Percentiles rank a stretch among this genome's conserved stretches.
Evolutionary conservation across 2,888 invertebrate genomes (phyloP).

Genomic region (Limnephilus lunatus): DNA sequence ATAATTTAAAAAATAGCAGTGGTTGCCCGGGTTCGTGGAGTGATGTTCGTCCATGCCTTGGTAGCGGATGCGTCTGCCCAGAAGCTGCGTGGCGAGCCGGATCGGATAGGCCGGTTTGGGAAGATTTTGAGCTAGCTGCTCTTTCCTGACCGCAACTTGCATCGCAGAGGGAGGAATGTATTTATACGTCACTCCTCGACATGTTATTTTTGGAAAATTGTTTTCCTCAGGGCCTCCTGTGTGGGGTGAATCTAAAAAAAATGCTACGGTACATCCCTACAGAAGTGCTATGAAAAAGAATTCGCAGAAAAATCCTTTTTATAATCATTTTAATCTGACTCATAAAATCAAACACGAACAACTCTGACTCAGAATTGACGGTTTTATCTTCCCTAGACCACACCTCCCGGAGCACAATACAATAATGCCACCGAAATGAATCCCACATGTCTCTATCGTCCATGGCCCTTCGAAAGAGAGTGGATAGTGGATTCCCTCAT

Average conservation of each 20-base stretch:
- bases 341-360: background rate
- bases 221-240: too few species aligned
- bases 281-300: background rate
- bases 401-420: background rate
- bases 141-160: too few species aligned
- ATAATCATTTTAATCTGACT: background rate
- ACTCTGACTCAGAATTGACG: background rate
- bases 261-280: background rate
- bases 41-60: too few species aligned
- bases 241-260: background rate
- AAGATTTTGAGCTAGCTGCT: too few species aligned
- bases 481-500: background rate
- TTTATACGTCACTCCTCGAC: too few species aligned
- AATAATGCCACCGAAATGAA: background rate
- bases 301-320: background rate
- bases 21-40: too few species aligned
- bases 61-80: too few species aligned
- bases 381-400: background rate
- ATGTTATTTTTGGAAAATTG: too few species aligned
- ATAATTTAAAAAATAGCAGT: background rate
- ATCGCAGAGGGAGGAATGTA: too few species aligned
- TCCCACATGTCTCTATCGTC: background rate
- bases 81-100: too few species aligned
- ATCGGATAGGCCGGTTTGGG: too few species aligned
- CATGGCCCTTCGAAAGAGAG: background rate